A percentile compares a stretch with the other conserved stretches of the same genome.
phyloP scores from a whole-genome alignment of 2,797 vertebrate species.

The Chaetodon trifasciatus region DNA sequence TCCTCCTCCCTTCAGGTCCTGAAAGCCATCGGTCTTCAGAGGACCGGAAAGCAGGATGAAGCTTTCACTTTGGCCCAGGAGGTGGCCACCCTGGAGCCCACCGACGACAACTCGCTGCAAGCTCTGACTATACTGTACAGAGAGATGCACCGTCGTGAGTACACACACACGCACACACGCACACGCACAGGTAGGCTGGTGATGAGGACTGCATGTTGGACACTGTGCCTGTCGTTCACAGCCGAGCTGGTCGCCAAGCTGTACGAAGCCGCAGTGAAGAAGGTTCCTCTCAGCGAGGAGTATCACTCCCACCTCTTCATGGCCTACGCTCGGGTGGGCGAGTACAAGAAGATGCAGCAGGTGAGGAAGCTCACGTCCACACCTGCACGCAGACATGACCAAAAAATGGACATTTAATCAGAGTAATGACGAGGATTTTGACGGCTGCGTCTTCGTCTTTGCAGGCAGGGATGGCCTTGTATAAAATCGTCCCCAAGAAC shows the following conservation, averaged over 20 bases:
- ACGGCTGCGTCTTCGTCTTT: constrained; percentile 29
- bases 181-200: neutral
- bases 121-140: constrained; percentile 97
- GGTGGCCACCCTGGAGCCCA: constrained; percentile 94
- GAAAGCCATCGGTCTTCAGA: constrained; percentile 97
- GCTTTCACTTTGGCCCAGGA: constrained; percentile 95
- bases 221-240: constrained; percentile 55
- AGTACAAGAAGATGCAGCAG: constrained; percentile 99
- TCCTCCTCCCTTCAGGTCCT: constrained; percentile 86
- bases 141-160: constrained; percentile 94
- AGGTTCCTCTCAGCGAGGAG: constrained; percentile 96
- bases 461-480: constrained; percentile 98
- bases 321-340: constrained; percentile 97
- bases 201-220: too few relatives aligned
- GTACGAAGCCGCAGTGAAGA: constrained; percentile 97
- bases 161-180: constrained; percentile 14
- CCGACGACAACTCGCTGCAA: constrained; percentile 97
- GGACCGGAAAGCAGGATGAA: constrained; percentile 97
- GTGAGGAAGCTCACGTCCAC: constrained; percentile 73
- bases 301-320: constrained; percentile 99
- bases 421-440: constrained; percentile 28
- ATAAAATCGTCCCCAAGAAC: constrained; percentile 99
- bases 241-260: constrained; percentile 98
- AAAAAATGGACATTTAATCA: neutral
- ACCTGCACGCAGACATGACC: neutral